Conservation (phyloP, 1,140 invertebrate species). For the Leguminivora glycinivorella region DNA sequence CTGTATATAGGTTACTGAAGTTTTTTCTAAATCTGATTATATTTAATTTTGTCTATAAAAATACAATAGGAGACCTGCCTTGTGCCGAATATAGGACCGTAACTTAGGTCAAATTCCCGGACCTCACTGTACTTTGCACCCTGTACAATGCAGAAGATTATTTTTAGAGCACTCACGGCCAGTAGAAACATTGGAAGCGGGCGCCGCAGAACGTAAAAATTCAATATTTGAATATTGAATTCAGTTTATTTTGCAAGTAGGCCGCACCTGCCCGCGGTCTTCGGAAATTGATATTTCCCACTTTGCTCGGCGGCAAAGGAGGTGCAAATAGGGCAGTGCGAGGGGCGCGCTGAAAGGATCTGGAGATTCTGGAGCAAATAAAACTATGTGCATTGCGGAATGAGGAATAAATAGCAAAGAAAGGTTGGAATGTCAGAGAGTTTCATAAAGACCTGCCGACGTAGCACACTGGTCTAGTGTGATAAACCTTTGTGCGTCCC, state of each 20-base stretch:
- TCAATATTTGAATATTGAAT: constrained; percentile 13
- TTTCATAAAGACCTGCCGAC: no score
- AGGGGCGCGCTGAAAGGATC: not conserved
- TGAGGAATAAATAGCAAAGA: no score
- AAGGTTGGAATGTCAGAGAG: no score
- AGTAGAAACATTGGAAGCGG: not conserved
- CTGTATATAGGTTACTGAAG: no score
- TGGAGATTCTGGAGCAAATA: not conserved
- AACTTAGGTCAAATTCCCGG: no score
- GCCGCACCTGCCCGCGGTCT: constrained; percentile 8
- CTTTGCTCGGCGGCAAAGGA: not conserved
- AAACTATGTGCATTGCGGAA: not conserved
- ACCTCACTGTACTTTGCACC: no score
- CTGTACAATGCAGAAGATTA: not conserved
- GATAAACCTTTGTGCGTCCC: no score
- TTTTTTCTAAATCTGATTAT: no score
- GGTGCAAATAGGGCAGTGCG: not conserved
- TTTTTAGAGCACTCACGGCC: not conserved
- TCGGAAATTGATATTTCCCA: constrained; percentile 1
- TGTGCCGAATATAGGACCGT: no score
- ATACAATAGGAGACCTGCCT: no score
- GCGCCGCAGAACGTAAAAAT: not conserved
- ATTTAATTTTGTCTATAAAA: no score
- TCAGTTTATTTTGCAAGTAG: constrained; percentile 5
- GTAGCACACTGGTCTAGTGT: no score